phyloP scores from a whole-genome alignment of 2,113 vertebrate species.

The Neotragus pygmaeus region DNA sequence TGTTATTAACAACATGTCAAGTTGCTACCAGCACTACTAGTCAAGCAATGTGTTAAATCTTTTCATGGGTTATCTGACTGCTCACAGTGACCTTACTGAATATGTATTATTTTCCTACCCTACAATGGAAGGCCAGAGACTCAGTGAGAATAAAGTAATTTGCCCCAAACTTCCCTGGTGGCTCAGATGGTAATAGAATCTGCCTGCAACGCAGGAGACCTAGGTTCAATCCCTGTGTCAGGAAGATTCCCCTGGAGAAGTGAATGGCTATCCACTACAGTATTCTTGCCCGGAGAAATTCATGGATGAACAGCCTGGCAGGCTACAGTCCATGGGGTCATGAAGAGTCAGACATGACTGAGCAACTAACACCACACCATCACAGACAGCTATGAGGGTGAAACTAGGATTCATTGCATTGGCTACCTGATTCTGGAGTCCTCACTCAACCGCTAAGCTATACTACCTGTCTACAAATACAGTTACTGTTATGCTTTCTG shows the following conservation, averaged over 20 bases:
- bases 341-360: background rate
- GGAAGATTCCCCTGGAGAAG: background rate
- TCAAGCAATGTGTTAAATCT: background rate
- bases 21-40: background rate
- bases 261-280: background rate
- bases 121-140: background rate
- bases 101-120: background rate
- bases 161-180: background rate
- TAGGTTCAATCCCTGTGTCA: background rate
- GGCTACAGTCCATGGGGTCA: background rate
- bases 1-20: background rate
- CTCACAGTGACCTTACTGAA: background rate
- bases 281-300: background rate
- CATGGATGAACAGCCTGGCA: background rate
- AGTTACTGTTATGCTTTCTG: background rate
- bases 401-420: background rate
- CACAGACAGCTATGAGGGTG: background rate
- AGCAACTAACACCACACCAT: background rate
- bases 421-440: background rate
- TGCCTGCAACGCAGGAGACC: background rate
- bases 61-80: background rate
- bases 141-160: background rate
- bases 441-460: background rate
- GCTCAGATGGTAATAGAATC: background rate
- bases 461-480: background rate